These are phyloP conservation scores for Lithophane leautieri DNA, from an alignment of 2,888 invertebrate species.

Conservation along the genomic window DNA sequence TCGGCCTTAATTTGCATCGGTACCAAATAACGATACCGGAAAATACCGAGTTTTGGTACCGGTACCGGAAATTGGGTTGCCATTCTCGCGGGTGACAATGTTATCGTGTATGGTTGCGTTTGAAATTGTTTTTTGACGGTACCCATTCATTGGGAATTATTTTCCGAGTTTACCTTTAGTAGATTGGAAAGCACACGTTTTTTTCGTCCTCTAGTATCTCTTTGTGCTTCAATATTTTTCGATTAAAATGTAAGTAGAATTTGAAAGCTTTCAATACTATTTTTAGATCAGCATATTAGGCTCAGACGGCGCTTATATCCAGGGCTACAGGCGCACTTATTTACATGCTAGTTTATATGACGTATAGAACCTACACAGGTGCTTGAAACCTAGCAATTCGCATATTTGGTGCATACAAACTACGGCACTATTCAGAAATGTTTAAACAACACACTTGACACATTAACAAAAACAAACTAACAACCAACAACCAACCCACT, in stretches of 20 bases:
- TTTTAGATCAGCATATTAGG: not conserved
- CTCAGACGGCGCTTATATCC: not conserved
- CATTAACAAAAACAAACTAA: conserved; percentile 18
- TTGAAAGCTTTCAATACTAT: not conserved
- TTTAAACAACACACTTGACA: conserved; percentile 1
- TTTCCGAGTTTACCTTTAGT: conserved; percentile 8
- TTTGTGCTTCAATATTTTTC: conserved; percentile 16
- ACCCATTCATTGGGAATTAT: conserved; percentile 27
- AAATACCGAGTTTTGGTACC: conserved; percentile 50
- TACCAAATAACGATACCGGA: conserved; percentile 55
- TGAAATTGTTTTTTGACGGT: conserved; percentile 46
- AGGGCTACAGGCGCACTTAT: not conserved
- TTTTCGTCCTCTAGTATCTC: not conserved
- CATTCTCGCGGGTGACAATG: conserved; percentile 36
- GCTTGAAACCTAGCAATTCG: no score
- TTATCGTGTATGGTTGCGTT: conserved; percentile 27
- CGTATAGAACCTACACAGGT: no score
- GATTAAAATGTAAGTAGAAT: conserved; percentile 8
- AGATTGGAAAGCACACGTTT: conserved; percentile 4
- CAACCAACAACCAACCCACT: not conserved
- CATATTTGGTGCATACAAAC: not conserved
- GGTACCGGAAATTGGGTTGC: conserved; percentile 55
- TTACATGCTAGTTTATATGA: not conserved
- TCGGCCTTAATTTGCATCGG: conserved; percentile 65
- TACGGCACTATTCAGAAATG: not conserved